Evolutionary conservation across 2,888 invertebrate genomes (phyloP).

Genomic region (Drosophila infuscata): DNA sequence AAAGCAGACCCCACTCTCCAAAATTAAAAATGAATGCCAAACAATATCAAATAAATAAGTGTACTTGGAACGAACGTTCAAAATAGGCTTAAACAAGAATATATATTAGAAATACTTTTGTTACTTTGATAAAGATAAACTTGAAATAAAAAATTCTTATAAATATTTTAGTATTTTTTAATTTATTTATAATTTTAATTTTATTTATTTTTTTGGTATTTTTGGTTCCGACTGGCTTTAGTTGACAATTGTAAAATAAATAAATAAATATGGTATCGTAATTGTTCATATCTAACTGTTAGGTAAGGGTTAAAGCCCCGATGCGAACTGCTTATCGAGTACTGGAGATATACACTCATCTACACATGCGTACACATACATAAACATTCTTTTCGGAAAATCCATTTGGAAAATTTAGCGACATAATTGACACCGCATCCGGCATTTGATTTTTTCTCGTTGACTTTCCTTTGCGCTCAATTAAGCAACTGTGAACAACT

Average conservation of each 20-base stretch:
- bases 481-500: not conserved
- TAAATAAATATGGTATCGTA: not conserved
- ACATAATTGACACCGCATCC: constrained; percentile 2
- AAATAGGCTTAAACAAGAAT: no score
- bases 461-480: not conserved
- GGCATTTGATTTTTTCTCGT: not conserved
- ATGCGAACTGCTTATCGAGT: not conserved
- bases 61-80: no score
- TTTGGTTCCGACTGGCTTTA: no score
- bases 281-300: not conserved
- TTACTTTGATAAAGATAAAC: no score
- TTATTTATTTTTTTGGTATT: no score
- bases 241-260: no score
- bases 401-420: not conserved
- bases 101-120: no score
- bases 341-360: not conserved
- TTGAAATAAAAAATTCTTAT: no score
- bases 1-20: no score
- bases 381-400: not conserved
- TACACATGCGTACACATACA: not conserved
- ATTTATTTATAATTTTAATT: no score
- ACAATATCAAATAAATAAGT: not conserved
- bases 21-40: not conserved
- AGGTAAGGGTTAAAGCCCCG: not conserved
- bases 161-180: no score